phyloP scores from a whole-genome alignment of 2,113 vertebrate genomes.

The Pontoporia blainvillei region DNA sequence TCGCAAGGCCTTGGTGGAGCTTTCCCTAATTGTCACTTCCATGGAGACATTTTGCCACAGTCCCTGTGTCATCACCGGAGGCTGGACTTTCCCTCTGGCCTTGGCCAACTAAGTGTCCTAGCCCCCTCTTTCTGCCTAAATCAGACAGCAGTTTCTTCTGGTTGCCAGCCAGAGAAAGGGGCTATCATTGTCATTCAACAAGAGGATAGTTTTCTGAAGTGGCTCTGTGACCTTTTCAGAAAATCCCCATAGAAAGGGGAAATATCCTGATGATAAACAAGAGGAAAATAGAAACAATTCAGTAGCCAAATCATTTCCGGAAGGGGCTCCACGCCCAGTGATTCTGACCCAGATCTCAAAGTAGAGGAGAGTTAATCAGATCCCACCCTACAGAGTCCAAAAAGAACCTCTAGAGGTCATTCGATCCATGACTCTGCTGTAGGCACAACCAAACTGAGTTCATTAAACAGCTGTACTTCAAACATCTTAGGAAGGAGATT shows the following conservation, averaged over 20 bases:
- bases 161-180: slow-evolving; percentile 42
- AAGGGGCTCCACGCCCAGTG: not conserved
- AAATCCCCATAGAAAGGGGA: slow-evolving; percentile 59
- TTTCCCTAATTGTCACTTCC: not conserved
- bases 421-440: not conserved
- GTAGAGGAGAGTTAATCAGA: not conserved
- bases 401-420: not conserved
- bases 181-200: slow-evolving; percentile 44
- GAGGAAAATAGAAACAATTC: slow-evolving; percentile 43
- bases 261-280: slow-evolving; percentile 56
- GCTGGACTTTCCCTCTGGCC: slow-evolving; percentile 65
- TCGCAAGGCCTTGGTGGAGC: not conserved
- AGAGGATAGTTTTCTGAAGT: slow-evolving; percentile 15
- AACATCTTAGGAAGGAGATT: not conserved
- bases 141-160: not conserved
- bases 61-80: not conserved
- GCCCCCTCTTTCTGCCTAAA: not conserved
- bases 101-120: slow-evolving; percentile 11
- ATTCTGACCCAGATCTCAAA: not conserved
- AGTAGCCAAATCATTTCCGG: not conserved
- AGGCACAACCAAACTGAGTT: not conserved
- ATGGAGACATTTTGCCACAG: not conserved
- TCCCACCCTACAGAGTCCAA: not conserved
- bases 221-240: slow-evolving; percentile 42
- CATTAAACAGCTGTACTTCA: not conserved